These are phyloP conservation scores for Bathynomus jamesi DNA, from an alignment of 1,140 invertebrate genomes.

Conservation along the genomic window DNA sequence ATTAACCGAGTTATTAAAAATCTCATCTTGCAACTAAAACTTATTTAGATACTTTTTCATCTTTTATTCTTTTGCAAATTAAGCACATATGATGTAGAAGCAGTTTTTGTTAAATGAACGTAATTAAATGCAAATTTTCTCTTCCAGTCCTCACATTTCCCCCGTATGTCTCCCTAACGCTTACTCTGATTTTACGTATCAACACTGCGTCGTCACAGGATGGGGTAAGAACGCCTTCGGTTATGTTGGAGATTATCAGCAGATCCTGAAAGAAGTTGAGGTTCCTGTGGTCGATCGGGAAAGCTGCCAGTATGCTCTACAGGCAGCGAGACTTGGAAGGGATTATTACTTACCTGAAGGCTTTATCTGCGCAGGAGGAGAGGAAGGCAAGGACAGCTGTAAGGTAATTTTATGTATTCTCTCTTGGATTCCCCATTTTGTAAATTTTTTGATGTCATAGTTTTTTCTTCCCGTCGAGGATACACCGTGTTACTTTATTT, in stretches of 20 bases:
- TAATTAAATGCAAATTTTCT: not conserved
- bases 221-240: constrained; percentile 93
- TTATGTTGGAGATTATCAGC: constrained; percentile 68
- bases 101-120: not conserved
- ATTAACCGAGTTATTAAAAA: no score
- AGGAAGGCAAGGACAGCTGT: constrained; percentile 74
- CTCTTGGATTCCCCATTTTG: not conserved
- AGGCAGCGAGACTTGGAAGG: constrained; percentile 45
- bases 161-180: constrained; percentile 69
- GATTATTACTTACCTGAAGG: constrained; percentile 50
- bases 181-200: constrained; percentile 64
- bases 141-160: constrained; percentile 69
- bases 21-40: no score
- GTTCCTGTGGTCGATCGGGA: constrained; percentile 45
- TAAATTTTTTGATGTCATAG: not conserved
- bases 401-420: constrained; percentile 35
- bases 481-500: not conserved
- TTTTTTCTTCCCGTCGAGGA: not conserved
- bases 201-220: constrained; percentile 81
- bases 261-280: constrained; percentile 61
- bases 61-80: not conserved
- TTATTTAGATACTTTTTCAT: not conserved
- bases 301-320: constrained; percentile 46
- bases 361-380: constrained; percentile 83
- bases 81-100: no score